Base-by-base conservation (phyloP, 2,797 vertebrate species). In the Rhabdophis nuchalis region DNA sequence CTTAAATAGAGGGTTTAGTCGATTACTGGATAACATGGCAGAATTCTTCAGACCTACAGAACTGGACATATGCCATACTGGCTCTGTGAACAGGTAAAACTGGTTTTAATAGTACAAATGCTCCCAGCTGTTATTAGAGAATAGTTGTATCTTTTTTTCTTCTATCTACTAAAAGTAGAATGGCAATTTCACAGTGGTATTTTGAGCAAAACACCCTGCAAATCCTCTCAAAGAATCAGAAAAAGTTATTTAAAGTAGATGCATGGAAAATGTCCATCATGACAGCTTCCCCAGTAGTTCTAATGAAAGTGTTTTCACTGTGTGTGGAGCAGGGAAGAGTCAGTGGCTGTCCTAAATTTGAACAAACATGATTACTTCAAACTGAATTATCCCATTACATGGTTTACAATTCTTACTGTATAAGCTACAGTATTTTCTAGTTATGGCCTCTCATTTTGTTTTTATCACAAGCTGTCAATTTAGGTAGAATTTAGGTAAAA, bases 1-100 rank as follows among this genome's bases (percentile, higher is more conserved):
- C 94, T 96, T 99, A 95, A 98, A 98, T 88, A 98, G 98, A 89
- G 99, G 98, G 3, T 99, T 99, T 96, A 98, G 98, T 94, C 98
- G 97, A 93, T 98, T 99, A 90, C 97, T 99, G 29, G 99, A 99
- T 97, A 99, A 99, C 87, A 97, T 99, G 97, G 98, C 99, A 0
- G 98, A 99, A 96, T 99, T 99, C 96, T 99, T 99, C 96, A 98
- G 97, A 95, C 98, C 98, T 4, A 98, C 97, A 1, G 98, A 98
- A 7, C 96, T 97, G 91, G 98, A 98, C 92, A 94, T 98, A n/a
- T 95, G 96, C 92, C 95, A 95, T 72, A 96, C 94, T 46, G 93
- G 94, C 85, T 97, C 98, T 89, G 94, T 98, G 93, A 97, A 98
- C 91, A 98, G 98, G 99, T 99, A 96, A 58, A 87, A 58, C 14